Evolutionary conservation across 2,797 vertebrate genomes (phyloP).

Genomic region (Muscicapa comitata): DNA sequence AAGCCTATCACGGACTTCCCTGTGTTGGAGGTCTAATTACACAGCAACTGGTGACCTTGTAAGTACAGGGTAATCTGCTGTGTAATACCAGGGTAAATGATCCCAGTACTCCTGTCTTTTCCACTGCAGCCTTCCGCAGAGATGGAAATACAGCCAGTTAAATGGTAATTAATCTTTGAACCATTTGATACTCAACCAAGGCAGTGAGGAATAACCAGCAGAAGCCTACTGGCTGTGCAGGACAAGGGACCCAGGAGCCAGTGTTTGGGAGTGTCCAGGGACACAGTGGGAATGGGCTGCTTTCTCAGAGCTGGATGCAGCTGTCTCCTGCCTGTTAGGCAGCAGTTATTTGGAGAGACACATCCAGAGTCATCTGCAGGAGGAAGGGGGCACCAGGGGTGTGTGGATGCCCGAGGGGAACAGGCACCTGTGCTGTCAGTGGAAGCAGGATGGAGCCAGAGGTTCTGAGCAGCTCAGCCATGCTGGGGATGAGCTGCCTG

Average conservation of each 20-base stretch:
- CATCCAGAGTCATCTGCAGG: not conserved
- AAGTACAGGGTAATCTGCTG: slow-evolving; percentile 14
- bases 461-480: not conserved
- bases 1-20: not conserved
- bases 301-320: not conserved
- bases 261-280: not conserved
- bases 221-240: not conserved
- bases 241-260: not conserved
- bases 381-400: not conserved
- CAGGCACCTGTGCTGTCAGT: not conserved
- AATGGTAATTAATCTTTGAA: slow-evolving; percentile 46
- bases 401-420: accelerated
- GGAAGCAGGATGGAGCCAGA: not conserved
- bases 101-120: slow-evolving; percentile 24
- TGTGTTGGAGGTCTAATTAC: slow-evolving; percentile 10
- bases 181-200: not conserved
- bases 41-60: not conserved
- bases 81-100: slow-evolving; percentile 2
- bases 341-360: not conserved
- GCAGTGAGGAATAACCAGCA: not conserved
- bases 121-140: not conserved
- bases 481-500: not conserved
- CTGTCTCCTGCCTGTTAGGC: not conserved
- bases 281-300: not conserved
- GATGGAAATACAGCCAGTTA: not conserved